A percentile compares a stretch with the other conserved stretches of the same genome.
Evolutionary conservation across 1,140 invertebrate genomes (phyloP).

Genomic region (Tetramorium alpestre): DNA sequence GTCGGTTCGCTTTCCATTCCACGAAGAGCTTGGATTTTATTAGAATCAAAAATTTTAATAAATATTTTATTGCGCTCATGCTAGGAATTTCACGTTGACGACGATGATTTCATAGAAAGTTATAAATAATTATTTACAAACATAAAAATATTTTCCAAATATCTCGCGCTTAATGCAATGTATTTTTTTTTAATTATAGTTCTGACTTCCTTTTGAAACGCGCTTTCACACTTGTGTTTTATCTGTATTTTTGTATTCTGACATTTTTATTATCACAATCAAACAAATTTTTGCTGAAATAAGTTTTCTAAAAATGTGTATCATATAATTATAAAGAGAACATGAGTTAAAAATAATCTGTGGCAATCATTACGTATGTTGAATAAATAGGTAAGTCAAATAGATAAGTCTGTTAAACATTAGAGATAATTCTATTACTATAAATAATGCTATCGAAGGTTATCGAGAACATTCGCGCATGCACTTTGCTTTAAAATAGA

Average conservation of each 20-base stretch:
- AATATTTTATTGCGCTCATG: not conserved
- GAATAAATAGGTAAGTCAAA: no score
- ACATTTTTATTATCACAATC: not conserved
- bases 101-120: not conserved
- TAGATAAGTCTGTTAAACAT: not conserved
- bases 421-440: not conserved
- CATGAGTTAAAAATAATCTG: not conserved
- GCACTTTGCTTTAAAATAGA: not conserved
- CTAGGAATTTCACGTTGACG: not conserved
- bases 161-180: not conserved
- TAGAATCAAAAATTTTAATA: not conserved
- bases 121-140: not conserved
- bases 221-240: not conserved
- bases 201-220: not conserved
- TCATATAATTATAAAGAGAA: not conserved
- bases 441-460: not conserved
- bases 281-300: not conserved
- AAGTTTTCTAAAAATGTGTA: not conserved
- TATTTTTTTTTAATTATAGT: not conserved
- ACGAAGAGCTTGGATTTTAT: not conserved
- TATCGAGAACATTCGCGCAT: not conserved
- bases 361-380: not conserved
- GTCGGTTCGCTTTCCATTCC: not conserved
- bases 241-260: no score
- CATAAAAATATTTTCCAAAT: constrained; percentile 8